Evolutionary conservation across 2,888 invertebrate genomes (phyloP).

Genomic region (Theodoxus fluviatilis): DNA sequence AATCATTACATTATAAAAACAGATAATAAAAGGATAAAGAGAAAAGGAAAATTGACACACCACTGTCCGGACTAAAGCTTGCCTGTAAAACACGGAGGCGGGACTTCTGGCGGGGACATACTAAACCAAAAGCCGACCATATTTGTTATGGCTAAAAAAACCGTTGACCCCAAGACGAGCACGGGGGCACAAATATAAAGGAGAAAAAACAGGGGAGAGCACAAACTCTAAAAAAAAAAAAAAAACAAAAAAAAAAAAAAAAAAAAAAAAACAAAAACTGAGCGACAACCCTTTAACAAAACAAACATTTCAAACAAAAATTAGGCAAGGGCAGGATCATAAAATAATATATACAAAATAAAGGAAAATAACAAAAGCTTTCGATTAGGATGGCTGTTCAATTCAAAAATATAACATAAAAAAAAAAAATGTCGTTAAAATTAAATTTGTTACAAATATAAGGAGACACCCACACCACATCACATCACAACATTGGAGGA

Average conservation of each 20-base stretch:
- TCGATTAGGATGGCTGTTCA: background rate
- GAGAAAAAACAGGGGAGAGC: too few species aligned
- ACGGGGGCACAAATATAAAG: constrained; percentile 64
- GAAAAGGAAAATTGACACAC: constrained; percentile 74
- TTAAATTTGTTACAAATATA: too few species aligned
- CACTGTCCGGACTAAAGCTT: constrained; percentile 99
- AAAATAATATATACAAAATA: background rate
- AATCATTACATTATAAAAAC: constrained; percentile 25
- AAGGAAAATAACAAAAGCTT: background rate
- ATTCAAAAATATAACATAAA: constrained; percentile 4
- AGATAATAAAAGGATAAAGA: constrained; percentile 36
- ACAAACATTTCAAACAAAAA: constrained; percentile 40
- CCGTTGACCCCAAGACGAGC: constrained; percentile 54
- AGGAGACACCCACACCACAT: background rate
- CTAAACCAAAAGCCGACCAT: constrained; percentile 99
- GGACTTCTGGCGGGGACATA: constrained; percentile 99
- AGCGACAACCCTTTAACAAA: constrained; percentile 62
- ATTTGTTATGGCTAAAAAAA: constrained; percentile 99
- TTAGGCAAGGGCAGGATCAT: constrained; percentile 6
- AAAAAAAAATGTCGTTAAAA: background rate
- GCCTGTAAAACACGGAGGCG: constrained; percentile 99
- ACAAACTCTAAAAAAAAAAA: too few species aligned
- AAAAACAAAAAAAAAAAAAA: too few species aligned
- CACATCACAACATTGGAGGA: constrained; percentile 21
- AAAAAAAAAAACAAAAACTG: too few species aligned